Evolutionary conservation across 2,797 vertebrate genomes (phyloP).

Genomic region (Trematomus bernacchii): DNA sequence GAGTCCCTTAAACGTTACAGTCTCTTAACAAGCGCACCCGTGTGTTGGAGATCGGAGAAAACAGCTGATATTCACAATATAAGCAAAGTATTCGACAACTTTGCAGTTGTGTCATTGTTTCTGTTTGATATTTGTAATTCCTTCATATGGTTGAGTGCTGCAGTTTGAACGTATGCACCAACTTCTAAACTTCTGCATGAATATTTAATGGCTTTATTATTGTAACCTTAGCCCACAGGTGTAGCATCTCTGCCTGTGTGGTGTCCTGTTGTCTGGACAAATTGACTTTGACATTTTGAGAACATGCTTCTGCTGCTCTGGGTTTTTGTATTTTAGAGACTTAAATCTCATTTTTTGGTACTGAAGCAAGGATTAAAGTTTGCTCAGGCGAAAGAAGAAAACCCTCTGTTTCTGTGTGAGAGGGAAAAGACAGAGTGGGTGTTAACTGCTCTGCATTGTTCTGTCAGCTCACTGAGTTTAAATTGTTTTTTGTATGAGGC

Average conservation of each 20-base stretch:
- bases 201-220: slow-evolving; percentile 56
- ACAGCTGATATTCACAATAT: slow-evolving; percentile 9
- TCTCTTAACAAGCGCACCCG: not conserved
- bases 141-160: not conserved
- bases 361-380: slow-evolving; percentile 25
- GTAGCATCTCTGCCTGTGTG: slow-evolving; percentile 19
- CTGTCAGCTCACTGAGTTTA: slow-evolving; percentile 42
- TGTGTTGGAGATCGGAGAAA: not conserved
- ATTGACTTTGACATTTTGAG: not conserved
- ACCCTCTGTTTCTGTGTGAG: not conserved
- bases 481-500: slow-evolving; percentile 22
- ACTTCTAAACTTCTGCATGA: slow-evolving; percentile 57
- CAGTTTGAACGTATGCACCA: not conserved
- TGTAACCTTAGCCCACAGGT: slow-evolving; percentile 54
- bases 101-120: not conserved
- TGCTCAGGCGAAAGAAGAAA: not conserved
- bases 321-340: slow-evolving; percentile 2
- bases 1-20: not conserved
- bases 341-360: not conserved
- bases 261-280: slow-evolving; percentile 32
- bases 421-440: slow-evolving; percentile 32
- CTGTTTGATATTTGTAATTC: not conserved
- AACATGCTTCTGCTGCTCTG: not conserved
- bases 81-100: not conserved
- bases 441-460: slow-evolving; percentile 49